Base-by-base conservation (phyloP, 2,113 vertebrate genomes). In the Gobio gobio region DNA sequence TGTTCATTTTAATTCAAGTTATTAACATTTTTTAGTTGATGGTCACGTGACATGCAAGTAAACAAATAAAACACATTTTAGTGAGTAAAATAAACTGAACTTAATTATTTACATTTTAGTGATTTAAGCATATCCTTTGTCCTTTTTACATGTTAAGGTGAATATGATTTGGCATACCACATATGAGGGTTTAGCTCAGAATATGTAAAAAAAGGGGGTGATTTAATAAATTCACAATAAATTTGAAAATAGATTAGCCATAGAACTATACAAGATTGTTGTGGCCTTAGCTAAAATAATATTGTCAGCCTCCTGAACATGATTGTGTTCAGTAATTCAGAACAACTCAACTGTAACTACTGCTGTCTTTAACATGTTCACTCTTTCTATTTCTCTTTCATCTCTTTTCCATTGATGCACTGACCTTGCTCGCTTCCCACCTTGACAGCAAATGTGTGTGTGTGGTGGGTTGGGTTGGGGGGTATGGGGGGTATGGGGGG, bases 341-440 rank as follows among this genome's bases (percentile, higher is more conserved):
- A 51, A 24, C 43, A 16, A 54, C 47, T 54, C 16, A 9, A 20
- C 49, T 85, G 45, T 33, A 36, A 64, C 74, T 40, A 18, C 61
- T 24, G 29, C 72, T 5, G 7, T 29, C 43, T 76, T 49, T n/a
- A 64, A 13, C 68, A 18, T 49, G 6, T 78, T 58, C 54, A 47
- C 74, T 49, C 24, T 13, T 72, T 56, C 72, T 77, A 29, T 58
- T 36, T 22, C 74, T 51, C 81, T 85, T 85, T 1, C 81, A 85
- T 63, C 63, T 76, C 88, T 63, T 77, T 64, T 77, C 51, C 33
- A 47, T 24, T 68, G 26, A 86, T 90, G 80, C 83, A 86, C 87
- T 91, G 92, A 93, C 93, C 93, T 94, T 93, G 92, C 74, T 83
- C 68, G 26, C 83, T 76, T 68, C 33, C 75, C 88, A 91, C 91